Base-by-base conservation (phyloP, 1,140 invertebrate genomes). In the Saccostrea cuccullata region DNA sequence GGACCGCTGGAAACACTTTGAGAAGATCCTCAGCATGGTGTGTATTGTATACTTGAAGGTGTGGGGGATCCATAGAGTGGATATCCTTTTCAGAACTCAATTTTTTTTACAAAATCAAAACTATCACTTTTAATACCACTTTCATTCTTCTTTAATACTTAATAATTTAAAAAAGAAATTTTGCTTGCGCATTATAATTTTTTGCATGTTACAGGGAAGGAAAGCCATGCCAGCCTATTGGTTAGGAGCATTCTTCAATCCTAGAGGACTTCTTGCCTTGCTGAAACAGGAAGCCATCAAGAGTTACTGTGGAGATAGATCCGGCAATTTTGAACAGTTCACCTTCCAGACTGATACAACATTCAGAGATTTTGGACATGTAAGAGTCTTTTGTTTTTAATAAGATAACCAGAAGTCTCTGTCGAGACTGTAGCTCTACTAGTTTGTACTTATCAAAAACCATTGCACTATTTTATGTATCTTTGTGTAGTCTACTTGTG, bases 181-280 rank as follows among this genome's bases (percentile, higher is more conserved):
- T 47, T 47, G 40, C n/a, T n/a, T n/a, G n/a, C n/a, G n/a, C n/a
- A n/a, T n/a, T n/a, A n/a, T n/a, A n/a, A n/a, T n/a, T n/a, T n/a
- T 87, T 83, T 82, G 73, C 20, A 84, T 84, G 9, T 82, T 90
- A 26, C 89, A 95, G 94, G 94, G 94, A 55, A 91, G 94, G 58
- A 94, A 95, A 58, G 94, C 94, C 90, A 94, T 94, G 92, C 95
- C 94, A 47, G 91, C 92, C 6, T 95, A 94, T 90, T 95, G 94
- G 92, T 85, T 95, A 55, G 94, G 94, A 55, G 94, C 94, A 2
- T 95, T 95, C 91, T 93, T 94, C 86, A 92, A 94, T 60, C 94
- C 94, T 20, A 88, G 92, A 67, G 92, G 91, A 47, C 90, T 95
- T 17, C 90, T 95, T 17, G 92, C 94, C 9, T 85, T 95, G 13